Percentiles rank a stretch among this genome's conserved stretches.
phyloP scores from a whole-genome alignment of 2,888 invertebrate species.

The Ctena decussata region DNA sequence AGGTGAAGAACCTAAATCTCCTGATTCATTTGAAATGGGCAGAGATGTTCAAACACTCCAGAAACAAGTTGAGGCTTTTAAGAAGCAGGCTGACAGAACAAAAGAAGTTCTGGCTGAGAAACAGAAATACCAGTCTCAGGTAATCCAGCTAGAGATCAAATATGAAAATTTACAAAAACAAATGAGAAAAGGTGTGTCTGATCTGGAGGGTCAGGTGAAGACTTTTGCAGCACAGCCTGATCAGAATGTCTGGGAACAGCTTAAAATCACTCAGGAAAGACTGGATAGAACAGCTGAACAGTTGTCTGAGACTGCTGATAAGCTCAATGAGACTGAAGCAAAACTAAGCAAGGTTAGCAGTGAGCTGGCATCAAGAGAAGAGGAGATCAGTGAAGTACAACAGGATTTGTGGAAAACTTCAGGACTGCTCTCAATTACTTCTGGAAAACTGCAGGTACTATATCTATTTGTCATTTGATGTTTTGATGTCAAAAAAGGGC shows the following conservation, averaged over 20 bases:
- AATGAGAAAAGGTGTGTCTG: slow-evolving; percentile 51
- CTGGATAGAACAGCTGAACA: slow-evolving; percentile 73
- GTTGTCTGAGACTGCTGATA: slow-evolving; percentile 64
- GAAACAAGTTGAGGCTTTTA: slow-evolving; percentile 58
- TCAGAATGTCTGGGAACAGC: slow-evolving; percentile 59
- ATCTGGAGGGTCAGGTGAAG: slow-evolving; percentile 59
- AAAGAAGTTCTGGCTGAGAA: slow-evolving; percentile 62
- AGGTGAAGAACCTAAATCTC: slow-evolving; percentile 22
- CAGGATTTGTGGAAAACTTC: slow-evolving; percentile 69
- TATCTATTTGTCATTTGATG: too few relatives aligned
- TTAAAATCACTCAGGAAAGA: slow-evolving; percentile 67
- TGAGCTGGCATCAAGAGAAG: slow-evolving; percentile 49
- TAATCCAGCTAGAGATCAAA: slow-evolving; percentile 57
- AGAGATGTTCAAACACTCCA: slow-evolving; percentile 62
- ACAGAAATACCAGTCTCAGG: slow-evolving; percentile 63
- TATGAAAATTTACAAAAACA: slow-evolving; percentile 57
- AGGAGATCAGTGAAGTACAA: slow-evolving; percentile 61
- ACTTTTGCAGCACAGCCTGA: slow-evolving; percentile 42
- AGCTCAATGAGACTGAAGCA: slow-evolving; percentile 55
- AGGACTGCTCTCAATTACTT: slow-evolving; percentile 67
- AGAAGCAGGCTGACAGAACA: slow-evolving; percentile 57
- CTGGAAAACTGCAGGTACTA: slow-evolving; percentile 53
- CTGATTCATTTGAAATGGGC: slow-evolving; percentile 59
- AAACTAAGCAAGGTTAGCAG: slow-evolving; percentile 53
- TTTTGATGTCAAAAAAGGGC: too few relatives aligned